Base-by-base conservation (phyloP, 2,888 invertebrate species). In the Pyrrhosoma nymphula region DNA sequence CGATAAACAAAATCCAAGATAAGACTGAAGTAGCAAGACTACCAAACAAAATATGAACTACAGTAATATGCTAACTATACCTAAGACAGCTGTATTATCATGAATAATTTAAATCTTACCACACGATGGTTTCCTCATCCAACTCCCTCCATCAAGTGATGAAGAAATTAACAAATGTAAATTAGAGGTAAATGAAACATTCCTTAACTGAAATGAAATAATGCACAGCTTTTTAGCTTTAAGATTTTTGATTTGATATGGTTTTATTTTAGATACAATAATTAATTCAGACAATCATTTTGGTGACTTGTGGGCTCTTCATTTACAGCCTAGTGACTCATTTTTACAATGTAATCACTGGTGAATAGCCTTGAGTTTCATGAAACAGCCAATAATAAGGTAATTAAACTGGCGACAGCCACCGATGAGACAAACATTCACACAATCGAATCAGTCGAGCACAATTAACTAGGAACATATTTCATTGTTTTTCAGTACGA, bases 391-490 rank as follows among this genome's bases (percentile, higher is more conserved):
- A 82, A 82, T 30, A 69, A 69, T 23, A 35, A 82, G 82, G 82
- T 35, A 14, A 82, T 26, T 82, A 47, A 91, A 47, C 16, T 55
- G 47, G 26, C 47, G 69, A 69, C 93, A 63, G 93, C 20, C 93
- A 47, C 69, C 93, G 39, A 47, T 26, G 82, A 82, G 82, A 82
- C 82, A 82, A 69, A 69, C 89, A 89, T 89, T 56, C 89, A 89
- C 63, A 93, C 93, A 93, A 47, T 69, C 47, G 69, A 69, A 63
- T 39, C 93, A 47, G 93, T 93, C 93, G 75, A 93, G 93, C 69
- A 93, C 93, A 69, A 69, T 75, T 69, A 69, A 69, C 69, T 93
- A 93, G 93, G 93, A 93, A 93, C 93, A 93, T 93, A 93, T n/a
- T 93, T 93, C 47, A 69, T 93, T 69, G 93, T 93, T 93, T 82